Percentiles rank a stretch among this genome's conserved stretches.
Conservation (phyloP, 1,140 invertebrate genomes). For the Platorchestia sp. region DNA sequence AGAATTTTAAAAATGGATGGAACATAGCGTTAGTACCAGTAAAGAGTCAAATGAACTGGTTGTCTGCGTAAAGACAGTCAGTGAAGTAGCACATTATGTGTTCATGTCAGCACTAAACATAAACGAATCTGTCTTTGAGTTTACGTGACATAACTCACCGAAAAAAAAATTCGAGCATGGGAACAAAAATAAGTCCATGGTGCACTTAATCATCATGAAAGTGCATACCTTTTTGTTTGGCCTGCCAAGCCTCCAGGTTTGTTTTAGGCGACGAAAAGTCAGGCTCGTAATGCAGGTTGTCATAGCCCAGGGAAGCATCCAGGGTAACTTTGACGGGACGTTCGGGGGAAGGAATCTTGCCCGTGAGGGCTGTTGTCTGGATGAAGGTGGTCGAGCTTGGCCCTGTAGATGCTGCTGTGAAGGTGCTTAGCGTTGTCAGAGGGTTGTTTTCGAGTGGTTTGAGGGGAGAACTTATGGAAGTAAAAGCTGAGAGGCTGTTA, state of each 20-base stretch:
- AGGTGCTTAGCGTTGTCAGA: constrained; percentile 45
- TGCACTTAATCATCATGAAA: neutral
- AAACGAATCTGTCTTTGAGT: too few relatives aligned
- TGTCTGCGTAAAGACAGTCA: too few relatives aligned
- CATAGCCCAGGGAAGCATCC: neutral
- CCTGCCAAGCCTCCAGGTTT: constrained; percentile 38
- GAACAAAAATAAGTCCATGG: neutral
- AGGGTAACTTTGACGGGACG: constrained; percentile 6
- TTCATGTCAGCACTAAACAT: too few relatives aligned
- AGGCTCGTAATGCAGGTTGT: constrained; percentile 12
- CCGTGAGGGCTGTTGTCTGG: constrained; percentile 24
- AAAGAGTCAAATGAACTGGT: too few relatives aligned
- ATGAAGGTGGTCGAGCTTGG: constrained; percentile 20
- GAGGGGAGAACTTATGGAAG: constrained; percentile 34
- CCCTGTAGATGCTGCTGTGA: neutral
- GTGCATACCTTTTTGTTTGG: constrained; percentile 18
- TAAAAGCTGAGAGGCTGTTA: constrained; percentile 9
- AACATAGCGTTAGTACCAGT: too few relatives aligned
- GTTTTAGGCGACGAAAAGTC: constrained; percentile 4
- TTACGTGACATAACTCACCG: too few relatives aligned
- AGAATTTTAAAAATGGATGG: too few relatives aligned
- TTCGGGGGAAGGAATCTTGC: constrained; percentile 7
- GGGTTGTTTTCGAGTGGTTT: neutral
- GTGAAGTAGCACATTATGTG: too few relatives aligned
- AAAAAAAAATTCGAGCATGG: neutral